phyloP scores from a whole-genome alignment of 2,113 vertebrate species.

The Brachyhypopomus gauderio region DNA sequence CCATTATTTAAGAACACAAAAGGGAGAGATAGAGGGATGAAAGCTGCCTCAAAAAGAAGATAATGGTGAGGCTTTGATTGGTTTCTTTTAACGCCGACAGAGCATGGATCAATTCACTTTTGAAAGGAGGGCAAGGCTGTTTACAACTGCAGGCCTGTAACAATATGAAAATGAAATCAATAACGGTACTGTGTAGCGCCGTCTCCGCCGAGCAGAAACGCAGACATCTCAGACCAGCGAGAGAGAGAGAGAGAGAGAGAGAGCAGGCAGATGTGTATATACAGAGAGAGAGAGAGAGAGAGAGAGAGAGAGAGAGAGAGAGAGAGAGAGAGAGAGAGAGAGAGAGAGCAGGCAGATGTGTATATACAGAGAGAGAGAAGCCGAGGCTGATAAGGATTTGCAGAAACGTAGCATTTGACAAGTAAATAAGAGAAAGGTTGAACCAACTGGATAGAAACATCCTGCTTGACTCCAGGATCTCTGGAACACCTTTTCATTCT shows the following conservation, averaged over 20 bases:
- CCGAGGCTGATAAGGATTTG: conserved; percentile 1
- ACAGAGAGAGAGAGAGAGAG: too few species aligned
- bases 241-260: conserved; percentile 18
- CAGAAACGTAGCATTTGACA: not conserved
- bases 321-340: not conserved
- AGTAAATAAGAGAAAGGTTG: not conserved
- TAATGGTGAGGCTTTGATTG: conserved; percentile 50
- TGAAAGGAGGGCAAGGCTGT: conserved; percentile 51
- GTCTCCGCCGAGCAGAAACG: conserved; percentile 8
- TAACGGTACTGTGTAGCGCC: conserved; percentile 34
- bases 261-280: too few species aligned
- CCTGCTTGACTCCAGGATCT: not conserved
- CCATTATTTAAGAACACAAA: conserved; percentile 52
- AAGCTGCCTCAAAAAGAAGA: conserved; percentile 43
- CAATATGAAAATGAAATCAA: conserved; percentile 56
- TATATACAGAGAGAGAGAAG: not conserved
- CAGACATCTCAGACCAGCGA: not conserved
- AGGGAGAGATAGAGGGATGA: conserved; percentile 52
- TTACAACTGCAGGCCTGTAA: conserved; percentile 45
- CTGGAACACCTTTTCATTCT: not conserved
- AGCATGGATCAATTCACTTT: conserved; percentile 54
- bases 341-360: not conserved
- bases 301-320: not conserved
- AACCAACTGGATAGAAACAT: not conserved
- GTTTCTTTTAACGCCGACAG: conserved; percentile 20